phyloP scores from a whole-genome alignment of 2,113 vertebrate species.

The Phasianus colchicus region DNA sequence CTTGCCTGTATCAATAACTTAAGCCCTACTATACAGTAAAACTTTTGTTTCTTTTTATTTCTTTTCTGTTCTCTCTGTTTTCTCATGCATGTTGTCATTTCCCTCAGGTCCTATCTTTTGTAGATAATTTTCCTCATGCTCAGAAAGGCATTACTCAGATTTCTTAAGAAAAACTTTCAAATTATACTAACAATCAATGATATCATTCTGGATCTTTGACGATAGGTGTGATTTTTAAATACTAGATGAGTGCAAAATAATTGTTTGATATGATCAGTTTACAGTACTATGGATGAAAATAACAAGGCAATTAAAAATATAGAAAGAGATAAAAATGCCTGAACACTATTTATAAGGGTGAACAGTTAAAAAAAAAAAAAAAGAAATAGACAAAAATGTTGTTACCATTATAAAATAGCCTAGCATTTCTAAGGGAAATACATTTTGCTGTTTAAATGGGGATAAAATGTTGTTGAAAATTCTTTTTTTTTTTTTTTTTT shows the following conservation, averaged over 20 bases:
- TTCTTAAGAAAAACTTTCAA: background rate
- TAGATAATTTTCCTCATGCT: background rate
- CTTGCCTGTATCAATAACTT: background rate
- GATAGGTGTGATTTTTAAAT: background rate
- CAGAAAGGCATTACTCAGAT: background rate
- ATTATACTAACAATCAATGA: background rate
- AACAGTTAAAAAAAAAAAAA: background rate
- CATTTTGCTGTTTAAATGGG: background rate
- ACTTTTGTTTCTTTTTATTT: background rate
- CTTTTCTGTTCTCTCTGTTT: background rate
- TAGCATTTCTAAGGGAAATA: accelerated
- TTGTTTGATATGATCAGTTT: background rate
- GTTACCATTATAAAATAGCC: background rate
- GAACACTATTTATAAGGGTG: background rate
- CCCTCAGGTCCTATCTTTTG: background rate
- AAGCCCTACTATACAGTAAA: background rate
- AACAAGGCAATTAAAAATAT: background rate
- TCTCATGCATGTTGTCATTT: background rate
- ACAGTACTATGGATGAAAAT: background rate
- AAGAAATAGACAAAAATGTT: background rate
- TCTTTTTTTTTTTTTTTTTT: background rate
- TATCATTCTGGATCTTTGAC: background rate
- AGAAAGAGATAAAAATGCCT: background rate
- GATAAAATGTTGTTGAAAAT: background rate
- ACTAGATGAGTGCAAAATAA: background rate